Conservation (phyloP, 2,113 vertebrate species). For the Myrmecophaga tridactyla region DNA sequence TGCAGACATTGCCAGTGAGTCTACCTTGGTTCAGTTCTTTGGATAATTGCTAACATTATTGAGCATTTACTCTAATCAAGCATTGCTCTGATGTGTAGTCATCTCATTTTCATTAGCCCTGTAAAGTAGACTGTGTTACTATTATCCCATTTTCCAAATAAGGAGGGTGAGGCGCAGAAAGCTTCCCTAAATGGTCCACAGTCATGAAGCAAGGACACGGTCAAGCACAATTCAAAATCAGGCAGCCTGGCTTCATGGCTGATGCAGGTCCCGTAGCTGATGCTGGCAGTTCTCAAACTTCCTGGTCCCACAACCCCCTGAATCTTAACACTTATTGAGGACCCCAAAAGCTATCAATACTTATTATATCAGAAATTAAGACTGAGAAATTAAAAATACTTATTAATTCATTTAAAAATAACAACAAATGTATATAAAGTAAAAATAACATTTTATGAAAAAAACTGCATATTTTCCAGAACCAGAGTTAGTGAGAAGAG, state of each 20-base stretch:
- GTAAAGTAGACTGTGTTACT: neutral
- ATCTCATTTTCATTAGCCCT: neutral
- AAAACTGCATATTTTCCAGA: neutral
- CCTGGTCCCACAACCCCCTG: neutral
- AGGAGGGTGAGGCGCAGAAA: neutral
- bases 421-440: neutral
- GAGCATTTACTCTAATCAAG: neutral
- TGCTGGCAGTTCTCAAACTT: neutral
- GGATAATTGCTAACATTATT: neutral
- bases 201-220: neutral
- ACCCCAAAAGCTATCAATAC: neutral
- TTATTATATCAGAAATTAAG: too few relatives aligned
- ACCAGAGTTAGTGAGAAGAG: neutral
- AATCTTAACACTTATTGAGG: neutral
- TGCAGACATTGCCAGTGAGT: neutral
- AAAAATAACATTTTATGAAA: neutral
- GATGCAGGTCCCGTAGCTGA: too few relatives aligned
- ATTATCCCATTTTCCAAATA: neutral
- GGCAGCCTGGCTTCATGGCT: neutral
- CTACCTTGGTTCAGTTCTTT: neutral
- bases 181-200: neutral
- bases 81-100: neutral
- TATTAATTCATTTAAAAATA: neutral
- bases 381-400: neutral
- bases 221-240: neutral